Conservation (phyloP, 2,888 invertebrate genomes). For the Mesopsocus fuscifrons region DNA sequence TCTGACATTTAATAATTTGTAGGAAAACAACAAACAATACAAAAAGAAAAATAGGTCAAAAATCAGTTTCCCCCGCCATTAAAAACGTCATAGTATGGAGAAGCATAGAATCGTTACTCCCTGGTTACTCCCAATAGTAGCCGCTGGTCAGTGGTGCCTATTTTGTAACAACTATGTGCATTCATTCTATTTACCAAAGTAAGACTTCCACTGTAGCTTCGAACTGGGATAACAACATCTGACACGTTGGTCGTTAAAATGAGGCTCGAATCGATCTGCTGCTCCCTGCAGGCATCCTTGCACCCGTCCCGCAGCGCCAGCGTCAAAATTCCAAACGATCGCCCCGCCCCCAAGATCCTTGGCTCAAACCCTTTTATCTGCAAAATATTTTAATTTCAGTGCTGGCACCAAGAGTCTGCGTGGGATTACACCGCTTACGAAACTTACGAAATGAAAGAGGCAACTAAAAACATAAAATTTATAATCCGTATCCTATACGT, state of each 20-base stretch:
- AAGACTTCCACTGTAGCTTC: conserved; percentile 54
- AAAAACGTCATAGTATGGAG: no score
- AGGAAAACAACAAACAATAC: neutral
- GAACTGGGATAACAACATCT: conserved; percentile 43
- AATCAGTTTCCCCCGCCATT: no score
- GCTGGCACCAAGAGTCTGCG: conserved; percentile 38
- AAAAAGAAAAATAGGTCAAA: neutral
- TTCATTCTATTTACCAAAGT: conserved; percentile 27
- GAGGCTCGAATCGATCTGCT: conserved; percentile 41
- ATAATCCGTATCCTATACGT: no score
- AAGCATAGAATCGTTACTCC: no score
- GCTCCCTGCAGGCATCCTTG: conserved; percentile 24
- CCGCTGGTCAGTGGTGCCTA: no score
- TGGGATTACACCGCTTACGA: no score
- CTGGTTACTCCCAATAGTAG: no score
- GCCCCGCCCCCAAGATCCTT: conserved; percentile 35
- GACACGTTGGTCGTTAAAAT: conserved; percentile 56
- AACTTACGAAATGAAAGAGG: no score
- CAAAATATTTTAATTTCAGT: conserved; percentile 38
- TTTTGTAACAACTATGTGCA: no score
- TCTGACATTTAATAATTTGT: no score
- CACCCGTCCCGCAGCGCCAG: conserved; percentile 33
- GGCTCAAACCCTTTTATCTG: conserved; percentile 41
- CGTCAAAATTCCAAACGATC: conserved; percentile 35
- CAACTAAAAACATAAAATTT: no score